phyloP scores from a whole-genome alignment of 2,888 invertebrate species.

The Pocota personata region DNA sequence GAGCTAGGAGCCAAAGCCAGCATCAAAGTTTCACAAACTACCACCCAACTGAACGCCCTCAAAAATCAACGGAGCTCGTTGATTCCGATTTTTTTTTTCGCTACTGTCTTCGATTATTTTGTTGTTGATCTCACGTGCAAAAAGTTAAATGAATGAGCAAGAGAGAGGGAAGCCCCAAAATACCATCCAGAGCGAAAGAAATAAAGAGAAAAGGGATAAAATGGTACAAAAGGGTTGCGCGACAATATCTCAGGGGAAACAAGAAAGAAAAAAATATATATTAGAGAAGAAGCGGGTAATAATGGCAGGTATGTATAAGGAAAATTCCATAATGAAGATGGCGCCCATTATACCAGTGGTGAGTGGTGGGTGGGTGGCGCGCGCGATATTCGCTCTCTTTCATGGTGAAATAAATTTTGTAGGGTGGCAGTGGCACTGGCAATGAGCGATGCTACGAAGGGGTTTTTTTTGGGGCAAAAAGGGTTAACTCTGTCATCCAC shows the following conservation, averaged over 20 bases:
- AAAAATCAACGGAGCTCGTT: constrained; percentile 7
- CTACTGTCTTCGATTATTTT: constrained; percentile 34
- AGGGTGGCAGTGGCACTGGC: neutral
- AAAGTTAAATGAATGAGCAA: constrained; percentile 42
- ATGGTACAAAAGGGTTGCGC: constrained; percentile 49
- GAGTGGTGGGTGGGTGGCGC: neutral
- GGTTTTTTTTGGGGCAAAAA: neutral
- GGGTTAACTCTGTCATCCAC: constrained; percentile 31
- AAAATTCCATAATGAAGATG: constrained; percentile 56
- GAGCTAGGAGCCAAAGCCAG: constrained; percentile 9
- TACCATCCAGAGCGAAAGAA: neutral
- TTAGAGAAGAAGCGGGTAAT: constrained; percentile 21
- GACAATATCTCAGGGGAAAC: constrained; percentile 52
- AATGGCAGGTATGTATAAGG: constrained; percentile 12
- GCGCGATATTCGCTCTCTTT: constrained; percentile 1
- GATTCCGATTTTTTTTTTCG: neutral
- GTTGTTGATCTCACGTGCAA: constrained; percentile 46
- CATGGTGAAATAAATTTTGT: neutral
- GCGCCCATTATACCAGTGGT: constrained; percentile 41
- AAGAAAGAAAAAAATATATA: constrained; percentile 18
- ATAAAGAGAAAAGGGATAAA: constrained; percentile 21
- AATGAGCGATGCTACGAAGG: neutral
- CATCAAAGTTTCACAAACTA: neutral
- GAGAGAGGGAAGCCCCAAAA: constrained; percentile 6
- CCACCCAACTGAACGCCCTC: neutral